phyloP scores from a whole-genome alignment of 2,797 vertebrate species.

The Nyctibius grandis region DNA sequence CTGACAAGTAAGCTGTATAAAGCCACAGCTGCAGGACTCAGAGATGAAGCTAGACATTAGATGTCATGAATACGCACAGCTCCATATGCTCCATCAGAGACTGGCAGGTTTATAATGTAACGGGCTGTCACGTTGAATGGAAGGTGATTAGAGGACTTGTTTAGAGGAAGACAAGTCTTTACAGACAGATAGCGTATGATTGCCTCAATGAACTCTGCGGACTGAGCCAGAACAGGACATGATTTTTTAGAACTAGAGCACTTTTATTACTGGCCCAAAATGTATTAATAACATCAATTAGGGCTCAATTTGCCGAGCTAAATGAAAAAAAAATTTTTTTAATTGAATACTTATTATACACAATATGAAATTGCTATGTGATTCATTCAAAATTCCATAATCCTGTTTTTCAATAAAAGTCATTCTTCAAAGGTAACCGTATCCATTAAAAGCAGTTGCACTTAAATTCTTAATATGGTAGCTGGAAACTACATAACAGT shows the following conservation, averaged over 20 bases:
- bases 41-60: neutral
- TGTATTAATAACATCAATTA: neutral
- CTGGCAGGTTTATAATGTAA: neutral
- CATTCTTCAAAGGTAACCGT: neutral
- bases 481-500: neutral
- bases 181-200: neutral
- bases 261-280: neutral
- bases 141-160: neutral
- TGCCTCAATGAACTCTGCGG: neutral
- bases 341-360: neutral
- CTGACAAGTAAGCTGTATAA: neutral
- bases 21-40: neutral
- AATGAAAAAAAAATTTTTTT: neutral
- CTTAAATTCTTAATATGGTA: neutral
- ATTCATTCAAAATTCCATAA: neutral
- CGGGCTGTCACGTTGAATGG: neutral
- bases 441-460: neutral
- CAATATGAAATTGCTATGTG: neutral
- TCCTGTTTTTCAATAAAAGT: neutral
- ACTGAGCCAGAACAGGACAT: neutral
- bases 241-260: neutral
- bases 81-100: neutral
- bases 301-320: neutral
- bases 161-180: neutral
- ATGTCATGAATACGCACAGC: neutral